phyloP scores from a whole-genome alignment of 2,888 invertebrate species.

The Perizoma flavofasciatum region DNA sequence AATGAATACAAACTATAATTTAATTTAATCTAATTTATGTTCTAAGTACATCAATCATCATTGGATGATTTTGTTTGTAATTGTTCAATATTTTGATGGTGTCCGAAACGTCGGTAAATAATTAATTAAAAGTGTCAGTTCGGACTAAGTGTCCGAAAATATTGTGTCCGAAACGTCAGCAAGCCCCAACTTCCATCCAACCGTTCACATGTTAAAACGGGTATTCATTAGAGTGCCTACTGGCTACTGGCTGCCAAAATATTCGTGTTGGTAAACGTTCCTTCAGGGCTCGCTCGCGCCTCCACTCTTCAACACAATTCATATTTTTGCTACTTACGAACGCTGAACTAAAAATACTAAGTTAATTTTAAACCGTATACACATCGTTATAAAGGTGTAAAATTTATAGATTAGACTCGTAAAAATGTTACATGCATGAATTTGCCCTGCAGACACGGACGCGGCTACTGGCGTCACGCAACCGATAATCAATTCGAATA shows the following conservation, averaged over 20 bases:
- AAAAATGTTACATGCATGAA: conserved; percentile 30
- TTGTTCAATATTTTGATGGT: no score
- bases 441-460: conserved; percentile 61
- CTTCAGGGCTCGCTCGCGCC: conserved; percentile 48
- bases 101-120: no score
- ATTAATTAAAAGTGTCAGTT: no score
- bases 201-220: conserved; percentile 28
- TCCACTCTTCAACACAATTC: conserved; percentile 36
- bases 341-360: conserved; percentile 25
- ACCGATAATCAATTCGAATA: conserved; percentile 52
- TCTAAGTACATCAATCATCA: no score
- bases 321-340: conserved; percentile 30
- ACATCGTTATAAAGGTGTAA: conserved; percentile 18
- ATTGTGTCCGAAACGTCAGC: no score
- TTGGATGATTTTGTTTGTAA: no score
- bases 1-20: no score
- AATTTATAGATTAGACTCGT: conserved; percentile 12
- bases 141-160: no score
- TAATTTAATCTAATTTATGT: no score
- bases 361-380: conserved; percentile 26
- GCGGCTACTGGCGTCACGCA: conserved; percentile 69
- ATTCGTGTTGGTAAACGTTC: conserved; percentile 55
- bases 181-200: conserved; percentile 9
- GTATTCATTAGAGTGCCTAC: conserved; percentile 34
- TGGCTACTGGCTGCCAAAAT: conserved; percentile 41